Evolutionary conservation across 1,140 invertebrate genomes (phyloP), one percentile per base, ranked within the genome.

Genomic region (Papilio polyxenes): DNA sequence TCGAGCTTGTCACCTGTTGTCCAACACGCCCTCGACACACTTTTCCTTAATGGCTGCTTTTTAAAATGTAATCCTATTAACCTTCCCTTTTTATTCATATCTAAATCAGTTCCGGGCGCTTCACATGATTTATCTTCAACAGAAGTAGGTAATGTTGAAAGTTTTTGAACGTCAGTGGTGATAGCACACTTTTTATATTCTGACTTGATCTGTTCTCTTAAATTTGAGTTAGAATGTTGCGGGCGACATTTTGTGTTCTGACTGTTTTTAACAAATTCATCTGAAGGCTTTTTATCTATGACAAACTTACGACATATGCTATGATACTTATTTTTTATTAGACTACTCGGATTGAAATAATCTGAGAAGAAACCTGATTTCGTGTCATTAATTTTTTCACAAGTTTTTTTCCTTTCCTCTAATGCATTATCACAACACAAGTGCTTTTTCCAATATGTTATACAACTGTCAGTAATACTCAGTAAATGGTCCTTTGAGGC

Each of bases 61-160:
- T 80, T 80, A 69, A 80, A 80, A 80, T 80, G 59, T 48, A 80
- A 51, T 48, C 78, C 78, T 69, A 69, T 10, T n/a, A 80, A 3
- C 48, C 49, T 80, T 69, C 59, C 59, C 15, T 51, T 49, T 69
- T 49, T 80, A 13, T 20, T 65, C 8, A 49, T 65, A 69, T 65
- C 48, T 6, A 23, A 23, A 77, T 53, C 75, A 2, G 44, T 31
- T 6, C 5, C 11, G 15, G 23, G 65, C 5, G 13, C 65, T 37
- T 11, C 23, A 6, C 23, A 72, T 40, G 65, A 72, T 72, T 72
- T 72, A 3, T 37, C 65, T 72, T 72, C 37, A 79, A 79, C 37
- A 79, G 76, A 62, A 59, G 37, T 77, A 56, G 51, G 48, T 10
- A 62, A 11, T 48, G 37, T 40, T 8, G 75, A 77, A 15, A 53